phyloP scores from a whole-genome alignment of 2,797 vertebrate genomes.

The Chaetodon trifasciatus region DNA sequence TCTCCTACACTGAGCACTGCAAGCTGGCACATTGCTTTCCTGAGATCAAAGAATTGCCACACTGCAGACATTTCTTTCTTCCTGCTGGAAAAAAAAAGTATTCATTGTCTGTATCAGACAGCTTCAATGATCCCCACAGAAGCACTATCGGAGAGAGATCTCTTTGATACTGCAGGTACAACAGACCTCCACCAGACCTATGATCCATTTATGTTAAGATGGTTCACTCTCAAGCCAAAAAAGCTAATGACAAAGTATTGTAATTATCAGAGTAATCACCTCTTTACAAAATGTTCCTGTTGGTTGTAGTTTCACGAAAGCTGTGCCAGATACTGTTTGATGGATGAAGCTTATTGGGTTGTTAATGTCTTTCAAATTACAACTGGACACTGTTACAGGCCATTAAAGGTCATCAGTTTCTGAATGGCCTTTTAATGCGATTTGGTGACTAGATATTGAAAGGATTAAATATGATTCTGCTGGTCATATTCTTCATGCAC shows the following conservation, averaged over 20 bases:
- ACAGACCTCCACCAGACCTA: conserved; percentile 22
- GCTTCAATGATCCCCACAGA: conserved; percentile 50
- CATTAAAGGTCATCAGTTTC: conserved; percentile 23
- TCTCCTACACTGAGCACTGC: conserved; percentile 41
- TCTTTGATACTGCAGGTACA: conserved; percentile 40
- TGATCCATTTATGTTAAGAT: conserved; percentile 33
- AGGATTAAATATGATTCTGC: conserved; percentile 20
- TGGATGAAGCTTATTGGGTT: conserved; percentile 6
- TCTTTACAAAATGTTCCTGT: not conserved
- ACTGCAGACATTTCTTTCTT: conserved; percentile 49
- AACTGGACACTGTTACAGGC: conserved; percentile 7
- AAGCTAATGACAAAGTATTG: not conserved
- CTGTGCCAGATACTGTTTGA: not conserved
- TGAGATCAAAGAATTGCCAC: conserved; percentile 70
- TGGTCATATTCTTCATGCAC: conserved; percentile 36
- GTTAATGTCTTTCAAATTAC: conserved; percentile 22
- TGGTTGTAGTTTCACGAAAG: not conserved
- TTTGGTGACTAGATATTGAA: conserved; percentile 29
- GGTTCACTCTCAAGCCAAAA: conserved; percentile 19
- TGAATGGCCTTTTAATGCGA: conserved; percentile 25
- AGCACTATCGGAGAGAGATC: conserved; percentile 22
- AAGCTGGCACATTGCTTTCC: conserved; percentile 59
- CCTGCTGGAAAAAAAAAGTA: conserved; percentile 41
- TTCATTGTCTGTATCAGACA: conserved; percentile 57
- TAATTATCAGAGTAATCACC: conserved; percentile 2